A percentile compares a stretch with the other conserved stretches of the same genome.
These are phyloP conservation scores for Monomorium pharaonis DNA, from an alignment of 1,140 invertebrate species.

Conservation along the genomic window DNA sequence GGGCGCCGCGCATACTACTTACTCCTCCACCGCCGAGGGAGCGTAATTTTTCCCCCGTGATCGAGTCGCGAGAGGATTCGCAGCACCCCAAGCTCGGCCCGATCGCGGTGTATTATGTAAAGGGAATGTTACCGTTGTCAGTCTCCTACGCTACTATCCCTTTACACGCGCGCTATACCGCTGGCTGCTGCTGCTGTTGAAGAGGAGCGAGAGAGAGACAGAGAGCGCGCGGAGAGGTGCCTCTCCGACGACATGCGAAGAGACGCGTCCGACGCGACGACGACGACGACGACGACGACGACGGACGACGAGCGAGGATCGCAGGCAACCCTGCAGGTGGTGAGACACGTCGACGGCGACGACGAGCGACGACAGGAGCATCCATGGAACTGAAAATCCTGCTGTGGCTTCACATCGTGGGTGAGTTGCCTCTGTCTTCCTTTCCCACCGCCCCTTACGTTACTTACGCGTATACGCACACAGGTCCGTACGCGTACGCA, in stretches of 20 bases:
- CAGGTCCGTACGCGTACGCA: too few species aligned
- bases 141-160: too few species aligned
- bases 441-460: background rate
- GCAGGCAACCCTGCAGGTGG: background rate
- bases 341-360: slow-evolving; percentile 18
- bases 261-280: slow-evolving; percentile 61
- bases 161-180: background rate
- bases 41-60: background rate
- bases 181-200: slow-evolving; percentile 3
- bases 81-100: background rate
- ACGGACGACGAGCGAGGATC: slow-evolving; percentile 45
- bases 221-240: slow-evolving; percentile 21
- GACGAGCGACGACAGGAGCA: slow-evolving; percentile 43
- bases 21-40: slow-evolving; percentile 15
- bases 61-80: background rate
- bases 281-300: slow-evolving; percentile 49
- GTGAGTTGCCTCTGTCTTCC: slow-evolving; percentile 73
- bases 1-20: slow-evolving; percentile 65
- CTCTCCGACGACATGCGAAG: slow-evolving; percentile 66
- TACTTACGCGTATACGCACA: too few species aligned
- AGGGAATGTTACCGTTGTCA: slow-evolving; percentile 24
- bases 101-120: slow-evolving; percentile 62
- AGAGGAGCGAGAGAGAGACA: background rate
- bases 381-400: slow-evolving; percentile 81
- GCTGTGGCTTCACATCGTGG: slow-evolving; percentile 78